Evolutionary conservation across 1,140 invertebrate species (phyloP), one percentile per base, ranked within the genome.

Genomic region (Lordiphosa collinella): DNA sequence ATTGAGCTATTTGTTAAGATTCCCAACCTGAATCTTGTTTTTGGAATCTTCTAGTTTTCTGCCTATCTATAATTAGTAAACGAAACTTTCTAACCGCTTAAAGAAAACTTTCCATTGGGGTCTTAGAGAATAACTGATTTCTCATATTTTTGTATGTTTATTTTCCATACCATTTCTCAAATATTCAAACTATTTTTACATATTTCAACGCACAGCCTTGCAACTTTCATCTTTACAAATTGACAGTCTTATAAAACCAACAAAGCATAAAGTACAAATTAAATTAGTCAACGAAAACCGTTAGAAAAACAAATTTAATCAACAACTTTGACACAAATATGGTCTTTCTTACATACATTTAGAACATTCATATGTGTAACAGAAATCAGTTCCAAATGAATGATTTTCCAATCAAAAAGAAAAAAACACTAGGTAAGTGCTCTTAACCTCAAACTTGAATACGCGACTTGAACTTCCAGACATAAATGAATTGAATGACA

Each of bases 361-460:
- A 18, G 22, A 1, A 25, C 22, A 25, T 5, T 1, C 22, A 25
- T 7, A 29, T 29, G 25, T 29, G 25, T 29, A 47, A 48, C 51
- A 49, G 52, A 54, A 67, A 62, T 67, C 61, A 58, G 78, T 82
- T 82, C 55, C 78, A 72, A 76, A 25, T 59, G 66, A 72, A 68
- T 63, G 47, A 47, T 29, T 51, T 35, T 37, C 9, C 40, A 31
- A 52, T 46, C 53, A 16, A 49, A 54, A n/a, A 54, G 43, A 58
- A 31, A 7, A 47, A 22, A 54, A 44, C 59, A 46, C 36, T 56
- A 25, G 35, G 29, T 52, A 8, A 29, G 25, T 29, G 47, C 47
- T 65, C 62, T 67, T 68, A 68, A 76, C 71, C 76, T 82, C 50
- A 58, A 78, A 64, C 44, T 44, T 37, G 59, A 68, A 64, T 53